These are phyloP conservation scores for Eledona agricola DNA, from an alignment of 2,888 invertebrate genomes.

Conservation along the genomic window DNA sequence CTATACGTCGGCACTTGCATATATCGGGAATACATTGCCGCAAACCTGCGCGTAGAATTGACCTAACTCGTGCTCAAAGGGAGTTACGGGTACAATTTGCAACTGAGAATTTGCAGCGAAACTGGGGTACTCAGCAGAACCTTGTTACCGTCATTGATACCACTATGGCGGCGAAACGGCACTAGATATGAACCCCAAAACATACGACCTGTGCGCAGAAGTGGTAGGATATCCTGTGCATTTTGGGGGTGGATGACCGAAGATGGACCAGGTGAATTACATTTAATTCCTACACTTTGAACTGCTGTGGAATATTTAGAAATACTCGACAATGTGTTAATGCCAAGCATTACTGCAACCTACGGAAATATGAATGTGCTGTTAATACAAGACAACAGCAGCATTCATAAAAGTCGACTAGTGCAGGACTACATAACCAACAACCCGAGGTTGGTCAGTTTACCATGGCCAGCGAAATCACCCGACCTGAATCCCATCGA, in stretches of 20 bases:
- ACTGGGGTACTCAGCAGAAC: no score
- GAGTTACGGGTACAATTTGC: no score
- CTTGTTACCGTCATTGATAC: no score
- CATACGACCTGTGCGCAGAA: no score
- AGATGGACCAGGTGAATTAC: conserved; percentile 1
- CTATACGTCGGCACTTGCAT: no score
- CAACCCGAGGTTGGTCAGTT: neutral
- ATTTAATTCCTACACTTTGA: conserved; percentile 5
- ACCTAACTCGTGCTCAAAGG: no score
- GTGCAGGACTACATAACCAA: neutral
- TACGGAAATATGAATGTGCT: conserved; percentile 2
- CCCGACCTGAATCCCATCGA: conserved; percentile 14
- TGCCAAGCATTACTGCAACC: neutral
- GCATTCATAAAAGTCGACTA: conserved; percentile 1
- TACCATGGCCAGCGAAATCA: conserved; percentile 8
- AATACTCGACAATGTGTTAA: neutral
- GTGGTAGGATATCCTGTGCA: conserved; percentile 1
- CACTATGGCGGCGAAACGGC: no score
- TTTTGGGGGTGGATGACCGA: neutral
- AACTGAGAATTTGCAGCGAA: no score
- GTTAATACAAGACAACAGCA: conserved; percentile 7
- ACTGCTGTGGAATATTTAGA: conserved; percentile 1
- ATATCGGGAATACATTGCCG: no score
- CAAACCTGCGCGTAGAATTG: no score
- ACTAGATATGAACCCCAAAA: no score